phyloP scores from a whole-genome alignment of 2,797 vertebrate species.

The Cyclura pinguis region DNA sequence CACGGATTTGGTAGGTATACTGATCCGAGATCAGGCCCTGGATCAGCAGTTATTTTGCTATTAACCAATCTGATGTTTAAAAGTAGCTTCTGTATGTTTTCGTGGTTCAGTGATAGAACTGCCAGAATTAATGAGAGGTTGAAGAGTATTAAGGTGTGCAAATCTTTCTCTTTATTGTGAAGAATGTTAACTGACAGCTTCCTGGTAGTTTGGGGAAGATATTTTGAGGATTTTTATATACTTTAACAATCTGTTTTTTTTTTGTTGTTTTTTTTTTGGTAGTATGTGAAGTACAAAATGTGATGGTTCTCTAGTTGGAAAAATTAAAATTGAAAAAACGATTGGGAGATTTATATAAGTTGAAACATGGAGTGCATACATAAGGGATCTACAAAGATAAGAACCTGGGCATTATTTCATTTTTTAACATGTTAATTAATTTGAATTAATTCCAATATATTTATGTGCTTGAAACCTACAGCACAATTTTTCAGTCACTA shows the following conservation, averaged over 20 bases:
- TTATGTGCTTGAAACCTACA: too few relatives aligned
- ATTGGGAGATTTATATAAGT: too few relatives aligned
- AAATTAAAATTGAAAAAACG: too few relatives aligned
- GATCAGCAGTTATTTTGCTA: neutral
- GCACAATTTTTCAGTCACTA: too few relatives aligned
- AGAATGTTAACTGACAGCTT: neutral
- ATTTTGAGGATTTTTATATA: neutral
- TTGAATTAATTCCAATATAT: too few relatives aligned
- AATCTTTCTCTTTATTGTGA: neutral
- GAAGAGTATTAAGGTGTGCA: neutral
- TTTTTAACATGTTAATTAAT: too few relatives aligned
- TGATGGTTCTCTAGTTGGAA: too few relatives aligned
- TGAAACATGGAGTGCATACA: too few relatives aligned
- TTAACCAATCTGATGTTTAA: neutral
- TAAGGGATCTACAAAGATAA: too few relatives aligned
- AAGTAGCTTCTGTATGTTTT: neutral
- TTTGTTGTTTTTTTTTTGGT: neutral
- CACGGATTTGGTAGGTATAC: neutral
- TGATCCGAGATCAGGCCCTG: neutral
- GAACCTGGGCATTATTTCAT: too few relatives aligned
- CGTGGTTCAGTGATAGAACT: neutral
- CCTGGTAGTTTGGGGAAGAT: neutral
- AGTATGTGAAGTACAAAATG: too few relatives aligned
- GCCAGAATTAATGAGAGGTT: conserved; percentile 1
- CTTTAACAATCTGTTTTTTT: neutral